Percentiles rank a stretch among this genome's conserved stretches.
Evolutionary conservation across 2,888 invertebrate genomes (phyloP).

Genomic region (Bhutanitis thaidina): DNA sequence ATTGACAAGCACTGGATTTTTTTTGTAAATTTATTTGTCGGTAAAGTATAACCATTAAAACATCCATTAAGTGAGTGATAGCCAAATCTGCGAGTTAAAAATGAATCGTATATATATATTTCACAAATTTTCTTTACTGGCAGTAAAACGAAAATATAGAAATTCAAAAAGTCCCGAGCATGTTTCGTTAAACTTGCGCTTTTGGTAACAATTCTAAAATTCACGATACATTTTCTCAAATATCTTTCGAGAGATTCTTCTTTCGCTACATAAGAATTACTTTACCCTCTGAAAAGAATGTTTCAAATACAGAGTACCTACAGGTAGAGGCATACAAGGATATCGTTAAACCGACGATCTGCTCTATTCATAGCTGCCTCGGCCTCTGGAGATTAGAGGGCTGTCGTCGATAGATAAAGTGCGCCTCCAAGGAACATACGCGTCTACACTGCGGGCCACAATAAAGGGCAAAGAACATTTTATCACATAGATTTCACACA

Average conservation of each 20-base stretch:
- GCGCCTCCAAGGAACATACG: conserved; percentile 25
- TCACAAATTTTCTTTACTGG: too few species aligned
- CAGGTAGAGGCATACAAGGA: conserved; percentile 9
- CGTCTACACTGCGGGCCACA: conserved; percentile 27
- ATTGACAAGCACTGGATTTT: too few species aligned
- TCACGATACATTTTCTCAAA: conserved; percentile 14
- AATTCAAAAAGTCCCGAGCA: not conserved
- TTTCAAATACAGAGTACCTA: conserved; percentile 1
- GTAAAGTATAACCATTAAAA: too few species aligned
- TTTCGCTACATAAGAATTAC: conserved; percentile 5
- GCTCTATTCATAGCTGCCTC: conserved; percentile 23
- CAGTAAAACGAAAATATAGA: not conserved
- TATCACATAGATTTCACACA: not conserved
- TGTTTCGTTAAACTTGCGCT: conserved; percentile 7
- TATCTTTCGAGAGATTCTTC: conserved; percentile 15
- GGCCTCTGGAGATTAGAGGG: conserved; percentile 26
- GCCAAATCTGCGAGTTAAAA: too few species aligned
- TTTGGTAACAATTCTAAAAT: conserved; percentile 15
- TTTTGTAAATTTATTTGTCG: too few species aligned
- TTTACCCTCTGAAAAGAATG: conserved; percentile 5
- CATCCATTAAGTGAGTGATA: too few species aligned
- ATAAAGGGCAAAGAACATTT: conserved; percentile 5
- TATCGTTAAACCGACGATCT: conserved; percentile 23
- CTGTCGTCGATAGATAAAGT: conserved; percentile 40
- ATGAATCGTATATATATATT: too few species aligned